phyloP scores from a whole-genome alignment of 2,888 invertebrate genomes.

The Diogma glabrata region DNA sequence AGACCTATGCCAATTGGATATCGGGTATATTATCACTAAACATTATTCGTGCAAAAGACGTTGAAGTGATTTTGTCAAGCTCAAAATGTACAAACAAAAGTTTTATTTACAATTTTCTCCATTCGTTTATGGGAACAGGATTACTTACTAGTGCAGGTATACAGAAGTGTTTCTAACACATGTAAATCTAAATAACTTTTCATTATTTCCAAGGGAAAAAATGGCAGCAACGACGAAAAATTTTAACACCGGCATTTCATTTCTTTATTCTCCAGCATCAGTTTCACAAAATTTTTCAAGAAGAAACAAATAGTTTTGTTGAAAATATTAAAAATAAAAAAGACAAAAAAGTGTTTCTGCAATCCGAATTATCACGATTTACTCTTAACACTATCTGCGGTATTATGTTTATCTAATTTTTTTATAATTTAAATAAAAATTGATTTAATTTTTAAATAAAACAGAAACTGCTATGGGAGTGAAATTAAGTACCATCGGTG shows the following conservation, averaged over 20 bases:
- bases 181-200: no score
- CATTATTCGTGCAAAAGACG: conserved; percentile 39
- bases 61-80: conserved; percentile 41
- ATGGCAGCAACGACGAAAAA: conserved; percentile 48
- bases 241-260: conserved; percentile 54
- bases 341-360: conserved; percentile 33
- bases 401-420: no score
- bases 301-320: conserved; percentile 32
- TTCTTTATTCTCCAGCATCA: conserved; percentile 42
- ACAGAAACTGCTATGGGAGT: conserved; percentile 58
- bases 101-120: conserved; percentile 35
- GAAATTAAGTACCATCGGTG: conserved; percentile 38
- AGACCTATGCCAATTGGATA: not conserved
- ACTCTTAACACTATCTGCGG: conserved; percentile 58
- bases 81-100: conserved; percentile 42
- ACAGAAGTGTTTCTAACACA: no score
- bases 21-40: conserved; percentile 23
- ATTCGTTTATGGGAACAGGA: conserved; percentile 42
- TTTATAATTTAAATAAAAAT: not conserved
- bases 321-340: conserved; percentile 24
- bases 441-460: no score
- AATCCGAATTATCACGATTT: conserved; percentile 44
- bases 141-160: conserved; percentile 30
- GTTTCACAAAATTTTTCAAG: not conserved
- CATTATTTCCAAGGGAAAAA: no score